These are phyloP conservation scores for Setipinna tenuifilis DNA, from an alignment of 2,797 vertebrate genomes.

Conservation along the genomic window DNA sequence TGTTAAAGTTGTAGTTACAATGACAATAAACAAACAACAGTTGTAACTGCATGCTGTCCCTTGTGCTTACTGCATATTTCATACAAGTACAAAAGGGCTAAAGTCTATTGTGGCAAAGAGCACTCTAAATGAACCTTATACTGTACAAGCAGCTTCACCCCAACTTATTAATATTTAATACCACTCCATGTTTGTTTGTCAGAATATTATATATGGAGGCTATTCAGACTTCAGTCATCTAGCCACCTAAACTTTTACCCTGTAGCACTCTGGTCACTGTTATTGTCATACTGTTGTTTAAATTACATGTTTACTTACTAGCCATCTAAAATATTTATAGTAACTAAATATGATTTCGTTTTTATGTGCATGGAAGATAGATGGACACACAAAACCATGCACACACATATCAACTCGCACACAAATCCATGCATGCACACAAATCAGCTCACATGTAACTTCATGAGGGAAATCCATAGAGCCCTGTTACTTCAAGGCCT, in stretches of 20 bases:
- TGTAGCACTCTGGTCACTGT: constrained; percentile 34
- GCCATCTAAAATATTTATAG: constrained; percentile 48
- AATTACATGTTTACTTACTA: constrained; percentile 50
- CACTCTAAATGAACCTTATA: neutral
- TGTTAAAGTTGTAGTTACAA: neutral
- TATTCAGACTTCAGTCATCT: constrained; percentile 29
- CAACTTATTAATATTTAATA: constrained; percentile 3
- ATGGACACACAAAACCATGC: neutral
- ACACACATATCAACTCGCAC: neutral
- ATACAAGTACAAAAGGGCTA: neutral
- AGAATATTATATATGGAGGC: constrained; percentile 32
- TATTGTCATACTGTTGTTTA: constrained; percentile 36
- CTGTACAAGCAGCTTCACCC: neutral
- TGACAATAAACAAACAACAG: neutral
- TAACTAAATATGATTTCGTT: constrained; percentile 47
- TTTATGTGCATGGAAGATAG: constrained; percentile 31
- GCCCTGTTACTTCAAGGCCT: neutral
- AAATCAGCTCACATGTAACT: neutral
- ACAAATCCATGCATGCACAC: neutral
- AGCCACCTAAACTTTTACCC: constrained; percentile 41
- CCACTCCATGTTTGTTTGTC: neutral
- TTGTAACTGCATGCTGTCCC: neutral
- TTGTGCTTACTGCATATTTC: neutral
- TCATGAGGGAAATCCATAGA: neutral
- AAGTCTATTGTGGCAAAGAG: constrained; percentile 6